Evolutionary conservation across 2,113 vertebrate species (phyloP).

Genomic region (Clarias batrachus): DNA sequence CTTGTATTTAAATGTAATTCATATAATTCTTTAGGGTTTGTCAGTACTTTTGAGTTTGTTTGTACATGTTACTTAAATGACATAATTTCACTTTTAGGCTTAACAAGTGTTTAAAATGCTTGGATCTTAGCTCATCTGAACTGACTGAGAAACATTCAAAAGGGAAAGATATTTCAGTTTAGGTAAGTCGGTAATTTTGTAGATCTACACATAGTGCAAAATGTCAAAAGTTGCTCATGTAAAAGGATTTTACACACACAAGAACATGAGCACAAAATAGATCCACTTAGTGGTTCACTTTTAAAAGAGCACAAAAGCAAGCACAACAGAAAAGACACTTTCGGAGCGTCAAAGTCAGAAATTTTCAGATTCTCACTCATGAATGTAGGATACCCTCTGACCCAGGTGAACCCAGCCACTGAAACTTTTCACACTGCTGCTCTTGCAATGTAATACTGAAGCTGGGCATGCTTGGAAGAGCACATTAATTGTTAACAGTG

Average conservation of each 20-base stretch:
- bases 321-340: not conserved
- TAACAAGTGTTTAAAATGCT: not conserved
- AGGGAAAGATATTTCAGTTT: not conserved
- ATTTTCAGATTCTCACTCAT: not conserved
- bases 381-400: not conserved
- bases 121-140: not conserved
- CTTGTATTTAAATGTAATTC: not conserved
- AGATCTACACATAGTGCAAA: not conserved
- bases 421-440: not conserved
- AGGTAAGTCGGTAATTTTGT: not conserved
- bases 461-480: conserved; percentile 5
- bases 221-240: not conserved
- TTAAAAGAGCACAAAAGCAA: not conserved
- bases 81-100: not conserved
- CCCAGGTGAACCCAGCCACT: not conserved
- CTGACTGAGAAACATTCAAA: not conserved
- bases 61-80: not conserved
- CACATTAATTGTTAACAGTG: conserved; percentile 12
- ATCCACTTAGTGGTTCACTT: not conserved
- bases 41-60: not conserved
- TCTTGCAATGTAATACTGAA: conserved; percentile 1
- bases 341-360: not conserved
- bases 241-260: not conserved
- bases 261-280: not conserved
- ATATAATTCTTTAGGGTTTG: not conserved